Evolutionary conservation across 2,888 invertebrate species (phyloP), one percentile per base, ranked within the genome.

Genomic region (Hyposoter dolosus): DNA sequence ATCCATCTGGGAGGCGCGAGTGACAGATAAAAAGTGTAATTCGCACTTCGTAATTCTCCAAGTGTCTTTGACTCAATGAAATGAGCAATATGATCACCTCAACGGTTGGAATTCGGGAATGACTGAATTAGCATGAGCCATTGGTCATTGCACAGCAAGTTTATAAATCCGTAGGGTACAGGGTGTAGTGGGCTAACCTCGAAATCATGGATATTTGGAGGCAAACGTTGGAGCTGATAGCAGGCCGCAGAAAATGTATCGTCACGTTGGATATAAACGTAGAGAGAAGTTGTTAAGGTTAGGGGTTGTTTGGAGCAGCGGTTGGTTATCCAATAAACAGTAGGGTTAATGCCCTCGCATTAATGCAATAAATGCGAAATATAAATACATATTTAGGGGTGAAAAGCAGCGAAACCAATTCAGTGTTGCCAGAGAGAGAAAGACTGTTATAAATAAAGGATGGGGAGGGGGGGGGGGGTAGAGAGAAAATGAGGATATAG

Each of bases 321-420:
- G 83, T 75, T 82, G 83, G 69, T 87, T 88, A 87, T 88, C 90
- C 91, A 92, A 92, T 93, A 93, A 93, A 93, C 93, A 92, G 88
- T 91, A 92, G 87, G 90, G 90, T 91, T 93, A 93, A 93, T 92
- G 89, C 89, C 88, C 87, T 85, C 88, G 90, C 91, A 90, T 92
- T 92, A 91, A 90, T 87, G 91, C 90, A 92, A 92, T 93, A 91
- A 93, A 92, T 90, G 90, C 88, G 88, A 92, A 92, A 91, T 92
- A 92, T 92, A 93, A 93, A 93, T 93, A 92, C 91, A 91, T 92
- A 88, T 88, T 88, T 88, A 75, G 81, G 68, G 74, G 23, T 4
- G 80, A 32, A 53, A 80, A 81, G 65, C 80, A 63, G 15, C 53
- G 45, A 35, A 56, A 82, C 50, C 32, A 40, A 65, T 12, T 17